Evolutionary conservation across 30 jellyfish, hydroid and myxozoan species (phyloP), one percentile per base, ranked within the genome.

Genomic region (Cassiopea xamachana): DNA sequence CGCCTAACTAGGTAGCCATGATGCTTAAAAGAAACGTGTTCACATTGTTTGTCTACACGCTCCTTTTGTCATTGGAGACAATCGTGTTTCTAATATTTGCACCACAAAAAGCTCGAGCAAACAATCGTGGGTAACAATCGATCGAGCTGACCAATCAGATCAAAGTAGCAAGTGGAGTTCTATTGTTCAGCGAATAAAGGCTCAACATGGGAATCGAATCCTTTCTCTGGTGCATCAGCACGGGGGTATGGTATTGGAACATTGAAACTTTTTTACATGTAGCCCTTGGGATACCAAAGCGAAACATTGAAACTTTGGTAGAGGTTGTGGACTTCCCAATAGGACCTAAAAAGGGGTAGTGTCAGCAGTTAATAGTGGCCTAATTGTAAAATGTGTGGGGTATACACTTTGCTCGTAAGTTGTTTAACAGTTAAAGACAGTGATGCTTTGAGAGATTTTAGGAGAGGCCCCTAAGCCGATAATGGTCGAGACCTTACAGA

Each of bases 121-220:
- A 85, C 87, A 85, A 76, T 76, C 16, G 27, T 43, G 39, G 73
- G 74, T 60, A 73, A 76, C 93, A 76, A 85, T 84, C 60, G 77
- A 69, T 46, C 64, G 43, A 2, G 2, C 50, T 64, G 71, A 46
- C 94, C 94, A 87, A 87, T 87, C 92, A 72, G 59, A 64, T 46
- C n/a, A 47, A 39, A 70, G 83, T 69, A 87, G 89, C 94, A 87
- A 87, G 94, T 87, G 67, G 50, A 75, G 48, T 55, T 87, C 94
- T 60, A 76, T 77, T 87, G 94, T 74, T 48, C 71, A 3, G n/a
- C 43, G 77, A 85, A 74, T 60, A 58, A 76, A 45, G 68, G 9
- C 46, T 69, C 60, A 60, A 84, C 77, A 84, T 69, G 85, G 85
- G 75, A 84, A 19, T 84, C 92, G 79, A 84, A 84, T 71, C 83